Evolutionary conservation across 2,797 vertebrate genomes (phyloP).

Genomic region (Hephaestus fuliginosus): DNA sequence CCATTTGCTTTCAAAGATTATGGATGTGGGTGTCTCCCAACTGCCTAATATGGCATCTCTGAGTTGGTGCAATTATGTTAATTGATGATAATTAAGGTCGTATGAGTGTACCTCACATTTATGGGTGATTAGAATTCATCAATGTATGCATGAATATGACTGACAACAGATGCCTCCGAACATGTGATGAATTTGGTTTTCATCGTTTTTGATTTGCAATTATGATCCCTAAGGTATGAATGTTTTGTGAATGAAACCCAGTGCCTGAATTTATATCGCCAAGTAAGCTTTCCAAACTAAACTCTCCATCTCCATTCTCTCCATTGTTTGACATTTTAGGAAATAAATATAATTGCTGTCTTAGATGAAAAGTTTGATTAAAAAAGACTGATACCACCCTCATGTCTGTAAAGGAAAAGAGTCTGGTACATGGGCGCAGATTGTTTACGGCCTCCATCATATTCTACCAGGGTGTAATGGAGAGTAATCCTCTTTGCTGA

Average conservation of each 20-base stretch:
- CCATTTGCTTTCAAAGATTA: slow-evolving; percentile 3
- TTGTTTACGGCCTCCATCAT: neutral
- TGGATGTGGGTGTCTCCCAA: slow-evolving; percentile 22
- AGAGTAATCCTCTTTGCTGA: neutral
- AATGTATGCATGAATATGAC: slow-evolving; percentile 33
- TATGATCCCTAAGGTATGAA: slow-evolving; percentile 16
- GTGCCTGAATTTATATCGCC: slow-evolving; percentile 1
- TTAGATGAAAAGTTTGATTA: neutral
- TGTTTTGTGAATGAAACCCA: slow-evolving; percentile 6
- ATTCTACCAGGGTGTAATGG: neutral
- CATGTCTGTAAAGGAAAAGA: neutral
- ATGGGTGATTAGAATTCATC: slow-evolving; percentile 45
- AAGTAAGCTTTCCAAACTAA: neutral
- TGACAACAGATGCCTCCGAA: slow-evolving; percentile 47
- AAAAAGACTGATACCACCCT: neutral
- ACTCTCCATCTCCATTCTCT: neutral
- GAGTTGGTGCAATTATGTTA: slow-evolving; percentile 40
- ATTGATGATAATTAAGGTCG: slow-evolving; percentile 38
- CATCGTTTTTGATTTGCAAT: slow-evolving; percentile 41
- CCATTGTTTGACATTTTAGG: neutral
- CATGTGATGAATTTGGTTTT: slow-evolving; percentile 32
- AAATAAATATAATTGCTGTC: neutral
- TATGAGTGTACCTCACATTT: slow-evolving; percentile 30
- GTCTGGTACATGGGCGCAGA: neutral
- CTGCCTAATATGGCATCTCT: slow-evolving; percentile 9